Evolutionary conservation across 2,113 vertebrate genomes (phyloP).

Genomic region (Saccopteryx bilineata): DNA sequence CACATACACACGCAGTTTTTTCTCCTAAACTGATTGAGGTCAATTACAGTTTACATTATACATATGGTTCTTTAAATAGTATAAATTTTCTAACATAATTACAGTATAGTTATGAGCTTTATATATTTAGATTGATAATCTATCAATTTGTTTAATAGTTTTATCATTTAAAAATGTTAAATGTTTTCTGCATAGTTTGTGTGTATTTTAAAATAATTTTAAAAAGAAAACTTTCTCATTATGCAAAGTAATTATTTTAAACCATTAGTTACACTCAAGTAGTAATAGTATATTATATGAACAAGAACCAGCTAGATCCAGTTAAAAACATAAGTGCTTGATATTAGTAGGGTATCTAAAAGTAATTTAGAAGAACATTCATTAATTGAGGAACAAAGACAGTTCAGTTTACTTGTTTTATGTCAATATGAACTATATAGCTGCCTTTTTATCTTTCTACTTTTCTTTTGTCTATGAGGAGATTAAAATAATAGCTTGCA

Average conservation of each 20-base stretch:
- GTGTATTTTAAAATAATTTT: neutral
- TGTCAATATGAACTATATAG: neutral
- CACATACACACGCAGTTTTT: neutral
- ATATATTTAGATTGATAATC: slow-evolving; percentile 11
- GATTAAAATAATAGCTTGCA: slow-evolving; percentile 20
- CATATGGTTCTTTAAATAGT: neutral
- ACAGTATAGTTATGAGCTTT: neutral
- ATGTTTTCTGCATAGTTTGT: neutral
- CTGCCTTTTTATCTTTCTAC: neutral
- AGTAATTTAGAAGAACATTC: neutral
- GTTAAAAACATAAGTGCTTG: neutral
- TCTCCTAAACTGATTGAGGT: neutral
- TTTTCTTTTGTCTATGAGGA: neutral
- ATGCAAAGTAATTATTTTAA: neutral
- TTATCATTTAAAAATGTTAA: neutral
- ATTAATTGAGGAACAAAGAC: neutral
- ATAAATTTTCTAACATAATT: slow-evolving; percentile 23
- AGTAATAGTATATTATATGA: neutral
- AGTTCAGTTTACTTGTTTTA: neutral
- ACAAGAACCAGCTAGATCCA: neutral
- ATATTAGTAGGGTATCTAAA: neutral
- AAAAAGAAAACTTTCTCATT: neutral
- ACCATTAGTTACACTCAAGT: neutral
- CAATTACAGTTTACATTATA: neutral
- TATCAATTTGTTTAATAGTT: slow-evolving; percentile 26